phyloP scores from a whole-genome alignment of 2,888 invertebrate species.

The Macrosiphum euphorbiae region DNA sequence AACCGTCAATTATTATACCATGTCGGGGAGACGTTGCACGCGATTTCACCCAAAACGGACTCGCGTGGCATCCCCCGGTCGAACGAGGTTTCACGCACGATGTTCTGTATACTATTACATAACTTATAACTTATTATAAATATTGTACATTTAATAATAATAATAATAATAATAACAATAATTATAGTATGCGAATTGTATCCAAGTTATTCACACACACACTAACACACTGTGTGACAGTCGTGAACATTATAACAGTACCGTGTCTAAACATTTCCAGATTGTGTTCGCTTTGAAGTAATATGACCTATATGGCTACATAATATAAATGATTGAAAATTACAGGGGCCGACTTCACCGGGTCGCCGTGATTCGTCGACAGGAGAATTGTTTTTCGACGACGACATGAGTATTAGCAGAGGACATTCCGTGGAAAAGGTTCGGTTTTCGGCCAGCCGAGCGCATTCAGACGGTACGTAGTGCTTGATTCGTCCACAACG shows the following conservation, averaged over 20 bases:
- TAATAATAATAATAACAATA: not conserved
- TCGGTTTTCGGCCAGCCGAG: conserved; percentile 53
- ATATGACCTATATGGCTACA: not conserved
- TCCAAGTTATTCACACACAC: not conserved
- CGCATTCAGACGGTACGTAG: conserved; percentile 53
- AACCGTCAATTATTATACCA: conserved; percentile 58
- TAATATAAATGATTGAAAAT: not conserved
- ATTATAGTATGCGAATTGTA: not conserved
- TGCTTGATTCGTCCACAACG: not conserved
- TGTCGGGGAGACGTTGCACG: conserved; percentile 46
- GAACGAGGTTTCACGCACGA: not conserved
- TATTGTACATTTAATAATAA: not conserved
- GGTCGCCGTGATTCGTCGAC: conserved; percentile 22
- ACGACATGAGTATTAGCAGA: conserved; percentile 57
- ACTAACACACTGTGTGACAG: not conserved
- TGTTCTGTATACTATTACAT: not conserved
- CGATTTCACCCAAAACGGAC: conserved; percentile 51
- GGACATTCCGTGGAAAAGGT: conserved; percentile 54
- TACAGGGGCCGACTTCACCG: conserved; percentile 27
- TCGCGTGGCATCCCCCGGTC: not conserved
- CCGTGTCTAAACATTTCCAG: not conserved
- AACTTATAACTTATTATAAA: not conserved
- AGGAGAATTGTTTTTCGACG: not conserved
- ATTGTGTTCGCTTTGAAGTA: not conserved
- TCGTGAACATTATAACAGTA: not conserved